These are phyloP conservation scores for Opisthograptis luteolata DNA, from an alignment of 2,888 invertebrate species.

Conservation along the genomic window DNA sequence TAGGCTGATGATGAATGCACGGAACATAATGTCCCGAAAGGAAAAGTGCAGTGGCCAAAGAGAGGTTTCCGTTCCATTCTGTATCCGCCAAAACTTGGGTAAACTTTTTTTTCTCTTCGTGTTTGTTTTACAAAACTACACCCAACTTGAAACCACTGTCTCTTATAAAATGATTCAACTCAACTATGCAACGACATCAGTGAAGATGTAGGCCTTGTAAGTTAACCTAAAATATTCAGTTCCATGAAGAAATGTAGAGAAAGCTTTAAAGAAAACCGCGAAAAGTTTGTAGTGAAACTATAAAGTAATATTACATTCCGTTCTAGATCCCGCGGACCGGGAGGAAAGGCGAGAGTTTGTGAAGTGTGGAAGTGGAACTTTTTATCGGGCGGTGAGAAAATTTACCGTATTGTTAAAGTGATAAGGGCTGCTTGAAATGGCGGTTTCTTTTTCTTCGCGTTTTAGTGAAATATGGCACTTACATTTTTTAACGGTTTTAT, in stretches of 20 bases:
- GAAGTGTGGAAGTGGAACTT: neutral
- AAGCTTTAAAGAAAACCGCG: neutral
- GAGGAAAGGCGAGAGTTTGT: neutral
- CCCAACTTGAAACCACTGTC: no score
- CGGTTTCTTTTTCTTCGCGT: neutral
- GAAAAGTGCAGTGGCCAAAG: no score
- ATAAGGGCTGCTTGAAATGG: conserved; percentile 1
- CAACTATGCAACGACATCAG: no score
- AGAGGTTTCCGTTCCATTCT: no score
- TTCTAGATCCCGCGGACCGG: neutral
- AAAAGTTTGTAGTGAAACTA: conserved; percentile 7
- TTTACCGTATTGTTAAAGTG: conserved; percentile 11
- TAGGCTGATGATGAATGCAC: no score
- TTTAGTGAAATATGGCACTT: neutral
- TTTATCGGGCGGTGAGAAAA: conserved; percentile 3
- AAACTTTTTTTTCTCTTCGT: no score
- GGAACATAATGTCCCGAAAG: no score
- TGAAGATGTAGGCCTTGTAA: no score
- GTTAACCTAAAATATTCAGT: neutral
- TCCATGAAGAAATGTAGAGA: neutral
- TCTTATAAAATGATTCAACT: no score
- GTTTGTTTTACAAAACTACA: no score
- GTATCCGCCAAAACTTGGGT: no score
- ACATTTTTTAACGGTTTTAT: no score
- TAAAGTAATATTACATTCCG: conserved; percentile 5